These are phyloP conservation scores for Brachynemurus nebulosus DNA, from an alignment of 2,888 invertebrate species.

Conservation along the genomic window DNA sequence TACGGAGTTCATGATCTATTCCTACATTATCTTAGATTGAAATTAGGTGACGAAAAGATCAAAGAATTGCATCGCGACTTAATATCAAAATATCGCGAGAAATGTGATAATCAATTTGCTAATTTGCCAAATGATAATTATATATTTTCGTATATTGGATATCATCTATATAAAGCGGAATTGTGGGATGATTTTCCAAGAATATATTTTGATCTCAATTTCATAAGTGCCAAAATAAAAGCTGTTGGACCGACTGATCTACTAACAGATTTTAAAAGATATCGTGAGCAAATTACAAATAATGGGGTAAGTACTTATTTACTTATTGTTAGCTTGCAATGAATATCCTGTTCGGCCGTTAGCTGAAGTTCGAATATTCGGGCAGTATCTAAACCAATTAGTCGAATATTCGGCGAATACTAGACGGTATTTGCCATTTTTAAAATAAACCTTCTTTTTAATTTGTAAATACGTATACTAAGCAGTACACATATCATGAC, in stretches of 20 bases:
- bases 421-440: no score
- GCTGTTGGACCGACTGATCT: conserved; percentile 51
- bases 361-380: no score
- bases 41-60: conserved; percentile 30
- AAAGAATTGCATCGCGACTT: conserved; percentile 41
- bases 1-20: conserved; percentile 60
- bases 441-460: no score
- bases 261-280: conserved; percentile 49
- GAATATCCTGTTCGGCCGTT: no score
- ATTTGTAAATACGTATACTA: no score
- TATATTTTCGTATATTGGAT: conserved; percentile 55
- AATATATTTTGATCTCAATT: conserved; percentile 51
- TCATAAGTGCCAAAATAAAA: conserved; percentile 54
- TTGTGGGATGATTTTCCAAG: conserved; percentile 39
- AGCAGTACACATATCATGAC: no score
- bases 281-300: conserved; percentile 40
- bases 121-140: conserved; percentile 57
- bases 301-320: no score
- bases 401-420: no score
- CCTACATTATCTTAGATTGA: conserved; percentile 43
- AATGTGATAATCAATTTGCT: conserved; percentile 35
- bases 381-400: no score
- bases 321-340: no score
- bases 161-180: conserved; percentile 48
- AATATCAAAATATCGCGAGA: conserved; percentile 40